Conservation (phyloP, 2,888 invertebrate species). For the Drosophila setosimentum region DNA sequence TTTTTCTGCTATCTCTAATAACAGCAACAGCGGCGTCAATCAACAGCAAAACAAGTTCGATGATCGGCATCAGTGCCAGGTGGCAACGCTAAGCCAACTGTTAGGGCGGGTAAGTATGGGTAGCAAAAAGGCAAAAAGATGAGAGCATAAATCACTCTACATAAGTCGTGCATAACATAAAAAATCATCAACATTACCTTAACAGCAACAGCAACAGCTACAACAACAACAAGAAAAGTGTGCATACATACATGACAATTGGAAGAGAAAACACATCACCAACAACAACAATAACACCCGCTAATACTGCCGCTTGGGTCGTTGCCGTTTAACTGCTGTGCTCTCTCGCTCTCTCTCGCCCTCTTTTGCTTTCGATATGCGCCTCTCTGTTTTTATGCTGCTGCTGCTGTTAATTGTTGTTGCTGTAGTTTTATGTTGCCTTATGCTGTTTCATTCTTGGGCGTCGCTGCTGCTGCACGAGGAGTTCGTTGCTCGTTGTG, state of each 20-base stretch:
- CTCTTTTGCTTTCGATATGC: constrained; percentile 31
- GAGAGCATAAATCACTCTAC: constrained; percentile 36
- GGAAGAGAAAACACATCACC: constrained; percentile 40
- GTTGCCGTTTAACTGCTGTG: constrained; percentile 54
- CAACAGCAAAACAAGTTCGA: constrained; percentile 42
- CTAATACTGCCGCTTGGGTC: constrained; percentile 65
- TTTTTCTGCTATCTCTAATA: constrained; percentile 35
- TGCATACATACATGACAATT: constrained; percentile 69
- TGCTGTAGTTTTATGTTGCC: constrained; percentile 74
- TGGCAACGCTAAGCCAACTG: constrained; percentile 43
- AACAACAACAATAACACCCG: constrained; percentile 66
- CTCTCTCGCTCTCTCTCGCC: constrained; percentile 35
- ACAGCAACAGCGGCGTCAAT: constrained; percentile 23
- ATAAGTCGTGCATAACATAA: constrained; percentile 36
- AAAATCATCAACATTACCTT: constrained; percentile 37
- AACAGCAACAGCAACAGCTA: constrained; percentile 19
- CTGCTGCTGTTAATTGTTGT: constrained; percentile 45
- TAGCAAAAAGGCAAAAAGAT: constrained; percentile 12
- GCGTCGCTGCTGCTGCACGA: constrained; percentile 63
- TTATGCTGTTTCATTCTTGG: constrained; percentile 75
- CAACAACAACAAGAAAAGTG: constrained; percentile 35
- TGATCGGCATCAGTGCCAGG: constrained; percentile 39
- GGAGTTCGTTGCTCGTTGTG: constrained; percentile 75
- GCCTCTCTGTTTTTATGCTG: constrained; percentile 55
- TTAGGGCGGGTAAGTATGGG: not conserved